phyloP scores from a whole-genome alignment of 2,797 vertebrate species.

The Trachurus trachurus region DNA sequence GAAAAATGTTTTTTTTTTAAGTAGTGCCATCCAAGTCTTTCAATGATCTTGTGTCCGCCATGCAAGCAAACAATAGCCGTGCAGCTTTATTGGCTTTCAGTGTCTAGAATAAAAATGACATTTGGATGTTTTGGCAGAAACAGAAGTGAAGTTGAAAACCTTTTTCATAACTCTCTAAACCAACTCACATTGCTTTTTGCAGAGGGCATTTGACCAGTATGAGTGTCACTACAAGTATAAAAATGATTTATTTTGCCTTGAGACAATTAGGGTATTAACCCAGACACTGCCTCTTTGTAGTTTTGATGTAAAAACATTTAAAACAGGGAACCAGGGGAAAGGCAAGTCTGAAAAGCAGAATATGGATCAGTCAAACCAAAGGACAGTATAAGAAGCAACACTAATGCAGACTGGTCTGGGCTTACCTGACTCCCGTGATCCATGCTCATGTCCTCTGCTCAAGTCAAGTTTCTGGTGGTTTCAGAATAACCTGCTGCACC shows the following conservation, averaged over 20 bases:
- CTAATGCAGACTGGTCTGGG: background rate
- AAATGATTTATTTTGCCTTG: background rate
- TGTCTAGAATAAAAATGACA: slow-evolving; percentile 1
- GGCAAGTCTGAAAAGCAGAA: background rate
- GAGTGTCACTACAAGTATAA: too few relatives aligned
- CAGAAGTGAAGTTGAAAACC: too few relatives aligned
- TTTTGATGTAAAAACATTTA: background rate
- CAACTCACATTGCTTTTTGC: too few relatives aligned
- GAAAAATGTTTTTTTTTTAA: too few relatives aligned
- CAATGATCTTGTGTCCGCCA: background rate
- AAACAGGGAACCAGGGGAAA: background rate
- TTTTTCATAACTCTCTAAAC: background rate
- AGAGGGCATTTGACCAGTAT: too few relatives aligned
- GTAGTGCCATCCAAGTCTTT: too few relatives aligned
- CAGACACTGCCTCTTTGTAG: background rate
- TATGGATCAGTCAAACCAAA: background rate
- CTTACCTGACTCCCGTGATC: slow-evolving; percentile 80
- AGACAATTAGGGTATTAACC: background rate
- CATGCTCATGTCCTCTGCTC: slow-evolving; percentile 73
- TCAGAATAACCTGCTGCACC: background rate
- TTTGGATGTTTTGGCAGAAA: background rate
- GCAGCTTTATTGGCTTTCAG: background rate
- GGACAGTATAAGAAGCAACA: too few relatives aligned
- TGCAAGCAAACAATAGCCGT: background rate
- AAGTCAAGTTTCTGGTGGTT: slow-evolving; percentile 77